A percentile compares a stretch with the other conserved stretches of the same genome.
Conservation (phyloP, 2,888 invertebrate species). For the Drosophila mimetica region DNA sequence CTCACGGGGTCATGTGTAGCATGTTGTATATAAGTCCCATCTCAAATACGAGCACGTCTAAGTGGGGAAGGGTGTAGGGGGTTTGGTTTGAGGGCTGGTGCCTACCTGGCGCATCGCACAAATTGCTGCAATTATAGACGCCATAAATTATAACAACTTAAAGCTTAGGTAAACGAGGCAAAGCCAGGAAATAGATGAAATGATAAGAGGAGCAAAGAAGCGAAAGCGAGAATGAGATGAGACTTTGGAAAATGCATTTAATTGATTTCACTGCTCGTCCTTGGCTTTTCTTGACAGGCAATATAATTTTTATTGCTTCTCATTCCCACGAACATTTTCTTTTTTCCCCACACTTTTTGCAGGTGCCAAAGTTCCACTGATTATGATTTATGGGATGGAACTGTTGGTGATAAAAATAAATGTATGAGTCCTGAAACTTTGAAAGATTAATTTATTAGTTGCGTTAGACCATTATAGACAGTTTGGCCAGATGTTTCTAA, state of each 20-base stretch:
- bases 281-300: slow-evolving; percentile 30
- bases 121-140: slow-evolving; percentile 79
- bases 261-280: slow-evolving; percentile 66
- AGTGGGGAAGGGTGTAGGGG: not conserved
- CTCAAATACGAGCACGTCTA: slow-evolving; percentile 53
- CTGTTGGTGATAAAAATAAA: slow-evolving; percentile 4
- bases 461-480: too few relatives aligned
- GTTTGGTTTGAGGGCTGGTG: not conserved
- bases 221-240: slow-evolving; percentile 13
- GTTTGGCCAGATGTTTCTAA: not conserved
- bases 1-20: slow-evolving; percentile 19
- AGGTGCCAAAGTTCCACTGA: slow-evolving; percentile 8
- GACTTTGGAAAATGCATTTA: slow-evolving; percentile 62
- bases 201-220: not conserved
- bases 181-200: slow-evolving; percentile 23
- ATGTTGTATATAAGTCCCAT: slow-evolving; percentile 52
- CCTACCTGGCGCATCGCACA: slow-evolving; percentile 36
- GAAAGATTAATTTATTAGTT: not conserved
- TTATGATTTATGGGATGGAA: slow-evolving; percentile 30
- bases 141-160: slow-evolving; percentile 70
- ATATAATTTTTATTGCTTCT: slow-evolving; percentile 28
- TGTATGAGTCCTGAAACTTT: not conserved
- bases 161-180: slow-evolving; percentile 42
- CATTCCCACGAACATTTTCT: not conserved
- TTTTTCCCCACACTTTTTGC: not conserved